Conservation (phyloP, 23 tunicate species). For the Diplosoma virens region DNA sequence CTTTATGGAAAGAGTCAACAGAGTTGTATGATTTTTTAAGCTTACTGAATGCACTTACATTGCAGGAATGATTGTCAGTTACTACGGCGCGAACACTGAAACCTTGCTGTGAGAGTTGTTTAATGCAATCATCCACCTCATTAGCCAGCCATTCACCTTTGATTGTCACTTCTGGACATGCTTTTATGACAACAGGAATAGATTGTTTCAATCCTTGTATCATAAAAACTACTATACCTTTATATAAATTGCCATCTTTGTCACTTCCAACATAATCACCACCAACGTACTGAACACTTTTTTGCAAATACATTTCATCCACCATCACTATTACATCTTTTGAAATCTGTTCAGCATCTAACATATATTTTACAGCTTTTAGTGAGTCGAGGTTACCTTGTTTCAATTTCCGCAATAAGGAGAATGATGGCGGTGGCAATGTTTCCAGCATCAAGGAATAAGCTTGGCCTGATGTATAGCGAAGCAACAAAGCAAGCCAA, state of each 20-base stretch:
- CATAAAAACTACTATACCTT: slow-evolving; percentile 4
- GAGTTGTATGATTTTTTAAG: background rate
- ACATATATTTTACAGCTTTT: background rate
- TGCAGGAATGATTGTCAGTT: background rate
- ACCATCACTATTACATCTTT: background rate
- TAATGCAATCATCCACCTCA: background rate
- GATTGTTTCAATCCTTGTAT: background rate
- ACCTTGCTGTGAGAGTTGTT: background rate
- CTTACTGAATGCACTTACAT: background rate
- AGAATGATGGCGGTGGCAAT: background rate
- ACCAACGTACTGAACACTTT: background rate
- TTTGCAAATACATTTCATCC: slow-evolving; percentile 13
- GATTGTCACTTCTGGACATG: background rate
- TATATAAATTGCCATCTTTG: background rate
- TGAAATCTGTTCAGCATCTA: background rate
- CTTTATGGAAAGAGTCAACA: background rate
- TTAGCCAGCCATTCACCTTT: background rate
- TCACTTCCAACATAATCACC: background rate
- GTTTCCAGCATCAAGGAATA: background rate
- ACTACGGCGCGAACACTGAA: background rate
- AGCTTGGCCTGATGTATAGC: slow-evolving; percentile 13
- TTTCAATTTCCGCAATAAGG: background rate
- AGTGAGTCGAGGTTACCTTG: background rate
- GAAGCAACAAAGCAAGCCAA: background rate
- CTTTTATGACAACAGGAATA: background rate